Percentiles rank a stretch among this genome's conserved stretches.
Conservation (phyloP, 2,797 vertebrate genomes). For the Phoebastria nigripes region DNA sequence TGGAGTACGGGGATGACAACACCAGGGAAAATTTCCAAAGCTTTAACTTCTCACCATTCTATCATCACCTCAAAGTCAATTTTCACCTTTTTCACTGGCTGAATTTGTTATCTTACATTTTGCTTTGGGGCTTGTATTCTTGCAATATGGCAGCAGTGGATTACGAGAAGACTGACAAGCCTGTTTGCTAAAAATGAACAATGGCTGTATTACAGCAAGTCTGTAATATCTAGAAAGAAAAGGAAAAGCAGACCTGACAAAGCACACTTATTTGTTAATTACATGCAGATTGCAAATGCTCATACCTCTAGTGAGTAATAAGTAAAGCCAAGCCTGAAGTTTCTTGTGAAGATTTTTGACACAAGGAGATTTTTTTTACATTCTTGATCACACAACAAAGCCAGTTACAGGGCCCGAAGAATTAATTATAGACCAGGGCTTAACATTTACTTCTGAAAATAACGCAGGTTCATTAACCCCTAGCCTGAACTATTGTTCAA, state of each 20-base stretch:
- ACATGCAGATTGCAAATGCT: background rate
- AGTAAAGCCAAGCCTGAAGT: background rate
- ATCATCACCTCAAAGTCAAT: conserved; percentile 79
- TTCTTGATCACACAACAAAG: background rate
- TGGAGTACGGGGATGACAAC: conserved; percentile 58
- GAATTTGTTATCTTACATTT: conserved; percentile 75
- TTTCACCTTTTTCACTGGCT: conserved; percentile 80
- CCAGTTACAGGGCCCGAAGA: background rate
- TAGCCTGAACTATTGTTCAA: background rate
- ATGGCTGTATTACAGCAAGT: conserved; percentile 1
- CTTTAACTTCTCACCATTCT: conserved; percentile 76
- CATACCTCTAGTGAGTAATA: background rate
- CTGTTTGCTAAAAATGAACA: conserved; percentile 51
- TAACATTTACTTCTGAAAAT: background rate
- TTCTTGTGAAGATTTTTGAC: background rate
- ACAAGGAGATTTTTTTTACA: background rate
- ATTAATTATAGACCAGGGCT: background rate
- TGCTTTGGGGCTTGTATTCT: conserved; percentile 66
- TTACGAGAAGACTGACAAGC: conserved; percentile 43
- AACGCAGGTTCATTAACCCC: background rate
- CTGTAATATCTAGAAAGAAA: conserved; percentile 35
- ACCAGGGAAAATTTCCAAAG: conserved; percentile 69
- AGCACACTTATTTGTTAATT: background rate
- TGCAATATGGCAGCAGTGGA: conserved; percentile 58
- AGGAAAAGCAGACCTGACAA: background rate